Evolutionary conservation across 2,888 invertebrate genomes (phyloP).

Genomic region (Acleris sparsana): DNA sequence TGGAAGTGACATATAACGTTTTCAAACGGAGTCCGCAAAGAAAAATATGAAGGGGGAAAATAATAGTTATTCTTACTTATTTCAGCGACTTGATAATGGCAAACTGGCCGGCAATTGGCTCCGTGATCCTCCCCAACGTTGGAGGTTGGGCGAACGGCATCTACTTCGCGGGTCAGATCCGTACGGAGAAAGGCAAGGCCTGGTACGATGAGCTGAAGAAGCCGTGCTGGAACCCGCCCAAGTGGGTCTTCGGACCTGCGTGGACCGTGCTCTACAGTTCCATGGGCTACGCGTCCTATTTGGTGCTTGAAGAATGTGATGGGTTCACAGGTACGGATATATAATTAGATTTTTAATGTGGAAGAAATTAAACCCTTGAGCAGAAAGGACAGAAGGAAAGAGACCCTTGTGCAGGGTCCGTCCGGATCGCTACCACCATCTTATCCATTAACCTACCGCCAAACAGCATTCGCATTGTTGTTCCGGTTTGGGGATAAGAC

Average conservation of each 20-base stretch:
- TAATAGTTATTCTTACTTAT: no score
- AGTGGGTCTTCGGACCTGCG: constrained; percentile 90
- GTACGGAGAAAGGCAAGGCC: constrained; percentile 61
- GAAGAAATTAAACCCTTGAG: no score
- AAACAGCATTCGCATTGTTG: no score
- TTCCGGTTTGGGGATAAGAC: no score
- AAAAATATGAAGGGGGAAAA: no score
- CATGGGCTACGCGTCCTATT: constrained; percentile 94
- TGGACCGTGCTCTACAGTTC: constrained; percentile 91
- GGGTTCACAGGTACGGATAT: constrained; percentile 84
- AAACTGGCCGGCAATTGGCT: constrained; percentile 64
- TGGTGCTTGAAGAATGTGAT: constrained; percentile 90
- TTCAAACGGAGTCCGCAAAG: no score
- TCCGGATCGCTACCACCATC: no score
- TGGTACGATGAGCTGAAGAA: constrained; percentile 78
- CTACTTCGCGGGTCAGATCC: constrained; percentile 85
- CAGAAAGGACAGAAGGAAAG: no score
- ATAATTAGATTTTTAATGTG: no score
- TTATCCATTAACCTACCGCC: no score
- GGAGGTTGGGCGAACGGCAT: constrained; percentile 88
- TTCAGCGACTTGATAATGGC: constrained; percentile 59
- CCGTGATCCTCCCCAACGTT: constrained; percentile 78
- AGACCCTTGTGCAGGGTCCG: no score
- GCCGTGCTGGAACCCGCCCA: constrained; percentile 91
- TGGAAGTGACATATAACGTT: no score